Evolutionary conservation across 1,140 invertebrate species (phyloP).

Genomic region (Cecropterus lyciades): DNA sequence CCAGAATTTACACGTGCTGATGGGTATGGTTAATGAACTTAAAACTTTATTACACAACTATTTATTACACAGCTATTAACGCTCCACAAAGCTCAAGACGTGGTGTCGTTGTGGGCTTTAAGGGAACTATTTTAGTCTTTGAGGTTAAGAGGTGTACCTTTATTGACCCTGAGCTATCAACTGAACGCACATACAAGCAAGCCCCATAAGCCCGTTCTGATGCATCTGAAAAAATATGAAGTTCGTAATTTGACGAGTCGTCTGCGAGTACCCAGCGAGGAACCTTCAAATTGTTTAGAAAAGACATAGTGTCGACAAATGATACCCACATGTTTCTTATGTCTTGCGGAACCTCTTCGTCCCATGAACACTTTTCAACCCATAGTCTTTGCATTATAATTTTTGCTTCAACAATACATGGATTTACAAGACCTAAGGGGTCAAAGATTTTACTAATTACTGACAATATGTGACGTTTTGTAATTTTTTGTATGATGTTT

Average conservation of each 20-base stretch:
- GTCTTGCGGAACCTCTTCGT: conserved; percentile 35
- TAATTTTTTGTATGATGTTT: no score
- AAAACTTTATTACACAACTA: conserved; percentile 32
- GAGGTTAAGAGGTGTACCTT: conserved; percentile 43
- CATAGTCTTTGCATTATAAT: conserved; percentile 54
- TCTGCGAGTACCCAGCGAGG: conserved; percentile 31
- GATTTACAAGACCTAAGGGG: conserved; percentile 52
- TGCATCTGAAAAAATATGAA: conserved; percentile 62
- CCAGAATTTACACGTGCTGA: conserved; percentile 35
- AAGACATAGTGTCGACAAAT: conserved; percentile 33
- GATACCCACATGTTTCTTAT: conserved; percentile 28
- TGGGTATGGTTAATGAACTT: conserved; percentile 26
- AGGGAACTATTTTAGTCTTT: conserved; percentile 52
- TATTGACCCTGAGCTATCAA: background rate
- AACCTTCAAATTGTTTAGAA: conserved; percentile 37
- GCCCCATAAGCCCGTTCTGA: conserved; percentile 37
- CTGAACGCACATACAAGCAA: conserved; percentile 41
- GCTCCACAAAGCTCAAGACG: conserved; percentile 44
- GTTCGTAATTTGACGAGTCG: conserved; percentile 8
- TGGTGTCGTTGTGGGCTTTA: conserved; percentile 53
- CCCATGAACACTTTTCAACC: conserved; percentile 42
- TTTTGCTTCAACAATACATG: conserved; percentile 54
- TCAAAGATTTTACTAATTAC: conserved; percentile 51
- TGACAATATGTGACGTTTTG: no score
- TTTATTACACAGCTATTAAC: conserved; percentile 40